Percentiles rank a stretch among this genome's conserved stretches.
These are phyloP conservation scores for Pseudotriccus pelzelni DNA, from an alignment of 2,797 vertebrate genomes.

Conservation along the genomic window DNA sequence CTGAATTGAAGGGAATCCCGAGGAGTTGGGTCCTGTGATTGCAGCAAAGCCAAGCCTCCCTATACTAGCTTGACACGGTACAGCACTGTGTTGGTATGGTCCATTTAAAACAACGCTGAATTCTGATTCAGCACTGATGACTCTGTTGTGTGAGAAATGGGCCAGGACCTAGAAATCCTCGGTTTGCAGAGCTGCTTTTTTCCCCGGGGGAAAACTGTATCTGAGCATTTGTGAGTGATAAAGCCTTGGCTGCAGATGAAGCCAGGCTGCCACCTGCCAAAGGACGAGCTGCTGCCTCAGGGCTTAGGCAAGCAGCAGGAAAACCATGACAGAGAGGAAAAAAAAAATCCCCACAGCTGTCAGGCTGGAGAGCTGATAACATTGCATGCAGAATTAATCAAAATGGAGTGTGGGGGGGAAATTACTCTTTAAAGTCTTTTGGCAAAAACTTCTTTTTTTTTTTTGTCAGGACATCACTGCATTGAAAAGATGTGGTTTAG, in stretches of 20 bases:
- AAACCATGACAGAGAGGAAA: neutral
- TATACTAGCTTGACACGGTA: rapidly evolving
- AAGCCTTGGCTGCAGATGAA: constrained; percentile 14
- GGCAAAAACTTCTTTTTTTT: neutral
- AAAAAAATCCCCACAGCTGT: neutral
- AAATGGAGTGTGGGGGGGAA: neutral
- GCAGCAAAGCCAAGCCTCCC: neutral
- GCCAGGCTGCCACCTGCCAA: neutral
- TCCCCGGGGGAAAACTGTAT: neutral
- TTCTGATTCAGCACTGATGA: neutral
- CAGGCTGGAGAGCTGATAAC: neutral
- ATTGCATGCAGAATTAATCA: neutral
- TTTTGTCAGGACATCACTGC: neutral
- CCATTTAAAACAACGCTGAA: neutral
- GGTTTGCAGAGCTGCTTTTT: neutral
- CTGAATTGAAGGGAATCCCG: neutral
- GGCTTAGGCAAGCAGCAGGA: neutral
- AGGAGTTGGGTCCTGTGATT: neutral
- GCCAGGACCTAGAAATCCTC: neutral
- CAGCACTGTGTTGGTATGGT: rapidly evolving
- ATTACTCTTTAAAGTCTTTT: neutral
- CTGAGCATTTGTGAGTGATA: neutral
- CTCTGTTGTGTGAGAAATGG: neutral
- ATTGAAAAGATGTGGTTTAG: neutral
- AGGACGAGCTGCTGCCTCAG: neutral